Percentiles rank a stretch among this genome's conserved stretches.
phyloP scores from a whole-genome alignment of 2,888 invertebrate species.

The Melinopterus prodromus region DNA sequence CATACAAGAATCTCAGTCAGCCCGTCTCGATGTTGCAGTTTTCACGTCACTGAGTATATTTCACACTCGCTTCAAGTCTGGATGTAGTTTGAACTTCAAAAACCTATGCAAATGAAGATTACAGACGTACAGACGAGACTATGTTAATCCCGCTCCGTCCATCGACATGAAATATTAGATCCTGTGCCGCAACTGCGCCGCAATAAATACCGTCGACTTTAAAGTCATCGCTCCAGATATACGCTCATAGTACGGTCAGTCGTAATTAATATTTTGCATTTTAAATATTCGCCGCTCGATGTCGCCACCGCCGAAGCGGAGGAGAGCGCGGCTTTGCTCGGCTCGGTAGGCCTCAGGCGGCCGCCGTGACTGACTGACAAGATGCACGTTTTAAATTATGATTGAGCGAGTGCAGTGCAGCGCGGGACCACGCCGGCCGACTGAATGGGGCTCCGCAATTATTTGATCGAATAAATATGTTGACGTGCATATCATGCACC shows the following conservation, averaged over 20 bases:
- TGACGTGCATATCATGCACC: conserved; percentile 42
- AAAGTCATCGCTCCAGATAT: conserved; percentile 40
- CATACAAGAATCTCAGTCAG: no score
- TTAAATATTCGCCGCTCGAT: conserved; percentile 35
- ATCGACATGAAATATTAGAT: conserved; percentile 40
- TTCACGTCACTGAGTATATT: neutral
- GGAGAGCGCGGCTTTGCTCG: conserved; percentile 18
- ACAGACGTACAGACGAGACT: conserved; percentile 19
- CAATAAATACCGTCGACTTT: conserved; percentile 39
- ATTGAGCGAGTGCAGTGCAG: conserved; percentile 42
- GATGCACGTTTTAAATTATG: conserved; percentile 45
- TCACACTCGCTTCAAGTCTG: neutral
- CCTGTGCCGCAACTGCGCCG: conserved; percentile 37
- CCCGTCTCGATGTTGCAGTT: neutral
- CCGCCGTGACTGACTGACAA: conserved; percentile 33
- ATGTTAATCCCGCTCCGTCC: conserved; percentile 14
- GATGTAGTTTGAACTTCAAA: neutral
- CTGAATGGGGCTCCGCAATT: conserved; percentile 33
- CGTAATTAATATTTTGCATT: conserved; percentile 40
- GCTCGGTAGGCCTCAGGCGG: conserved; percentile 24
- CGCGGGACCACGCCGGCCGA: conserved; percentile 31
- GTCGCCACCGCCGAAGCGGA: conserved; percentile 21
- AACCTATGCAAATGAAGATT: conserved; percentile 10
- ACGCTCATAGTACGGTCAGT: conserved; percentile 25
- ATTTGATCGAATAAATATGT: conserved; percentile 42